These are phyloP conservation scores for Oreonectes daqikongensis DNA, from an alignment of 2,797 vertebrate genomes.

Conservation along the genomic window DNA sequence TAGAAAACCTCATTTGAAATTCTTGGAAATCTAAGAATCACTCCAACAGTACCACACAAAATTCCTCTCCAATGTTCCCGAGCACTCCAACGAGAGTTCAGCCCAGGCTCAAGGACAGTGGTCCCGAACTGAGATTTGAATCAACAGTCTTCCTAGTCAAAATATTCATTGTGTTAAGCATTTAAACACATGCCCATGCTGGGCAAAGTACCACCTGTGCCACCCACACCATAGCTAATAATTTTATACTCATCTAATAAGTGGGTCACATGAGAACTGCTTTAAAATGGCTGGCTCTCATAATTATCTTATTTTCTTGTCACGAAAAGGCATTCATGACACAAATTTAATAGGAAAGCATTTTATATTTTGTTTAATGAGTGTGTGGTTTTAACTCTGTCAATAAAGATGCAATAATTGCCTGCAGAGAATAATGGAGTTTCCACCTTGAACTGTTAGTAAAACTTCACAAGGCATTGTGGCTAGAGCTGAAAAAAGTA, in stretches of 20 bases:
- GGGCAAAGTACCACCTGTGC: neutral
- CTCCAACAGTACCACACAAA: neutral
- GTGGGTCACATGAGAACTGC: constrained; percentile 4
- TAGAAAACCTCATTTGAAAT: constrained; percentile 1
- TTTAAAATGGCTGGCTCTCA: constrained; percentile 26
- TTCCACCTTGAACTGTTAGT: constrained; percentile 61
- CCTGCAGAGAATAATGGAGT: constrained; percentile 62
- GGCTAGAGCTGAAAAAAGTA: constrained; percentile 24
- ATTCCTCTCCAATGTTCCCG: neutral
- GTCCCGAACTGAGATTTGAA: neutral
- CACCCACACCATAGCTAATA: constrained; percentile 3
- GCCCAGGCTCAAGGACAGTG: neutral
- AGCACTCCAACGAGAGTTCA: neutral
- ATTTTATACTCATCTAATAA: neutral
- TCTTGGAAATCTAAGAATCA: constrained; percentile 26
- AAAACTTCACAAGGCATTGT: constrained; percentile 11
- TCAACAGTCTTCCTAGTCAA: no score
- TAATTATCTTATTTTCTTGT: constrained; percentile 30
- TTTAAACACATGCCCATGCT: neutral
- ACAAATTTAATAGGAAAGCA: constrained; percentile 53
- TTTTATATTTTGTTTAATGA: constrained; percentile 64
- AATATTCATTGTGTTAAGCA: no score
- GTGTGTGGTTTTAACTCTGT: constrained; percentile 66
- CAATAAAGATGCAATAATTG: constrained; percentile 70
- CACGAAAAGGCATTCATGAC: constrained; percentile 64